Conservation (phyloP, 2,113 vertebrate genomes). For the Microtus richardsoni region DNA sequence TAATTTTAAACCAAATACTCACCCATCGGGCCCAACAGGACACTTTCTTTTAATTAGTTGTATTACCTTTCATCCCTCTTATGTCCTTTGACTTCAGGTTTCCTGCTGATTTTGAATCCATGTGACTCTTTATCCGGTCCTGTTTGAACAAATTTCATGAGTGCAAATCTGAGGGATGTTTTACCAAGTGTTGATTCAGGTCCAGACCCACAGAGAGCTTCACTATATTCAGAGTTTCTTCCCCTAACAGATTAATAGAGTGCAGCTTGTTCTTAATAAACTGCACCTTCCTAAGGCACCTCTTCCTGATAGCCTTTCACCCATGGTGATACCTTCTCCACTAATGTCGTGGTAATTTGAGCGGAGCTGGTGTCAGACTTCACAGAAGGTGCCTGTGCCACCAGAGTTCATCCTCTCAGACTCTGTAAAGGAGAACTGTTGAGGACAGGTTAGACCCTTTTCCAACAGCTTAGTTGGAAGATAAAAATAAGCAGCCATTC, state of each 20-base stretch:
- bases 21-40: conserved; percentile 68
- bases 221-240: conserved; percentile 39
- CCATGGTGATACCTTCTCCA: conserved; percentile 52
- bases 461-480: conserved; percentile 26
- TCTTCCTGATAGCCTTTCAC: conserved; percentile 59
- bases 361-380: conserved; percentile 65
- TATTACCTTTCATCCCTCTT: conserved; percentile 76
- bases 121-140: conserved; percentile 73
- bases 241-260: conserved; percentile 66
- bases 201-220: conserved; percentile 62
- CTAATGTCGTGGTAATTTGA: conserved; percentile 66
- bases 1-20: conserved; percentile 74
- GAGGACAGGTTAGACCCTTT: conserved; percentile 28
- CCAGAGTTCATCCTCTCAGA: conserved; percentile 56
- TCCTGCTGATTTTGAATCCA: conserved; percentile 76
- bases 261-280: conserved; percentile 72
- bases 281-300: conserved; percentile 41
- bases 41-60: conserved; percentile 77
- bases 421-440: conserved; percentile 53
- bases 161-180: conserved; percentile 66
- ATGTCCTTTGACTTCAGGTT: conserved; percentile 72
- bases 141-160: conserved; percentile 78
- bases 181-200: conserved; percentile 71
- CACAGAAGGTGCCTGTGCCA: conserved; percentile 27
- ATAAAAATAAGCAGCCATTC: conserved; percentile 35